Evolutionary conservation across 2,888 invertebrate genomes (phyloP), one percentile per base, ranked within the genome.

Genomic region (Eumerus sabulonum): DNA sequence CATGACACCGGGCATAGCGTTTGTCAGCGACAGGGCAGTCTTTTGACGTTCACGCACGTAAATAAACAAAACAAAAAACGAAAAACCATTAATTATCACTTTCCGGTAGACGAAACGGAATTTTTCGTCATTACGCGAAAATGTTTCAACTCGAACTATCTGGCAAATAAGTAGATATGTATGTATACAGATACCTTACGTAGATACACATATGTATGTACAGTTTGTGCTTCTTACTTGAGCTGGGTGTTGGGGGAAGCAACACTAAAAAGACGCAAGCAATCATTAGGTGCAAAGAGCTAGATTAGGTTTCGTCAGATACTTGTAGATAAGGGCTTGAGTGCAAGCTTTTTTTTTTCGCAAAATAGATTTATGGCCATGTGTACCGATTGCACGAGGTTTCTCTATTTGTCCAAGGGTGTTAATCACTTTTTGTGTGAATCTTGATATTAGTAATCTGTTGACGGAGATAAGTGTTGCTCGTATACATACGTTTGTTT

Each of bases 71-170:
- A 56, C 11, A 19, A 14, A 51, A 42, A 27, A 16, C 36, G 44
- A 53, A 60, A 54, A 40, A 16, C 11, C 2, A 27, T 54, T 64
- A 60, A 72, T 72, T 77, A 77, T 72, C 57, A 57, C 42, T 38
- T 72, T 72, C 67, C 66, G 50, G 71, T 76, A 76, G 71, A 76
- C 71, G 36, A 66, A 60, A 16, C n/a, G 64, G 56, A 56, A 54
- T 53, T 60, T 56, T 62, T 66, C 56, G 59, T 66, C 63, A 76
- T 63, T 53, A 57, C 42, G 66, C 56, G 56, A 50, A 19, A 44
- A 40, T 42, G 53, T 27, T 27, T 27, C 38, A 27, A 18, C 16
- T 17, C 38, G 1, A 12, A 11, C 56, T 48, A 66, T 56, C 66
- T 27, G 3, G 27, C 27, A 27, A 27, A 27, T 27, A 27, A n/a